Base-by-base conservation (phyloP, 2,888 invertebrate species). In the Cinara cedri region DNA sequence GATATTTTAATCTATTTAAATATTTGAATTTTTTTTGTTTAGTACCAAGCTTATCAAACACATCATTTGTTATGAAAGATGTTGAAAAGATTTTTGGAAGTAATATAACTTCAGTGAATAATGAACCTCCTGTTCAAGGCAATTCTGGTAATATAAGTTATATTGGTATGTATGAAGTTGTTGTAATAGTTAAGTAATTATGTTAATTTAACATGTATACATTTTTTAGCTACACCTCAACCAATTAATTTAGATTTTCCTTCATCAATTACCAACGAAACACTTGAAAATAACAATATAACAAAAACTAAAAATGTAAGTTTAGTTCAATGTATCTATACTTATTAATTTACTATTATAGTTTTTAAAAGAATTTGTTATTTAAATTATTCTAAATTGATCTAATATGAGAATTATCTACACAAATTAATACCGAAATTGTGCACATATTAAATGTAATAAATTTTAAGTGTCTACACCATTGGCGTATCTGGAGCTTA, bases 221-320 rank as follows among this genome's bases (percentile, higher is more conserved):
- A 3, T 19, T 44, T 26, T 76, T 66, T 46, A 76, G 76, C 8
- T 57, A 57, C 46, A 46, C 19, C 70, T 42, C 51, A 24, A 9
- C 68, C 57, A 68, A 21, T 60, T 46, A 44, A 66, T 21, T 57
- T 76, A 62, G 70, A 62, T 6, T 68, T 78, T 62, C 78, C 78
- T 11, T 34, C 42, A 13, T 1, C 78, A 24, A 63, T 74, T 16
- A 70, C 62, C 1, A 74, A 75, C 26, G 81, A 74, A 66, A 72
- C 74, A 26, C 54, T 81, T 21, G 16, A 21, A 34, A 68, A 71
- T 16, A 14, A 81, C 54, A 80, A 80, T 80, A 81, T 81, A 51
- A 81, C 72, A 62, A 54, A 57, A 21, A 62, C 68, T 4, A 62
- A 65, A 49, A 74, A 81, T 55, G 81, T 81, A 65, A 65, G 80